Conservation (phyloP, 2,888 invertebrate species). For the Parnassius glacialis region DNA sequence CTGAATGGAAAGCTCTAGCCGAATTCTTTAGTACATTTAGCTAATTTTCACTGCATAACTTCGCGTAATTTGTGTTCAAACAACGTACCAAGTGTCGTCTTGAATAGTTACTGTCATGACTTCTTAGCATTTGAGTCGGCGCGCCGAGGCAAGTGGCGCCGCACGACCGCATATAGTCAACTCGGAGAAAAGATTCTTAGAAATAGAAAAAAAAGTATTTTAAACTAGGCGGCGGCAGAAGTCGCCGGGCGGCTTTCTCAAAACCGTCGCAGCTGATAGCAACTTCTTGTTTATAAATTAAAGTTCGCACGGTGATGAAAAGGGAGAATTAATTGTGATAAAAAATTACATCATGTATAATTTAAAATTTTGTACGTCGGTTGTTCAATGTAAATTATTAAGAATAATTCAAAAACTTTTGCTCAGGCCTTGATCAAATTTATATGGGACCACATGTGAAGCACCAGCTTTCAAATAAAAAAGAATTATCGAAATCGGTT, state of each 20-base stretch:
- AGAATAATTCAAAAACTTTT: too few relatives aligned
- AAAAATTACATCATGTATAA: not conserved
- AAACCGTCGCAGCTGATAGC: constrained; percentile 17
- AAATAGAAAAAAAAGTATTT: constrained; percentile 19
- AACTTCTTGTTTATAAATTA: constrained; percentile 1
- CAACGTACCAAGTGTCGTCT: constrained; percentile 1
- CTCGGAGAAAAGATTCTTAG: constrained; percentile 22
- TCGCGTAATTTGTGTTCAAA: not conserved
- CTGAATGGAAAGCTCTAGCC: not conserved
- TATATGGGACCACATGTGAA: too few relatives aligned
- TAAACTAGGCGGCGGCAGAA: constrained; percentile 17
- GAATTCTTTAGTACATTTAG: not conserved
- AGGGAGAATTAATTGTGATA: constrained; percentile 3
- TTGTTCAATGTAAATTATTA: too few relatives aligned
- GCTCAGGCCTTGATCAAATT: too few relatives aligned
- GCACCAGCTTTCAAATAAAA: too few relatives aligned
- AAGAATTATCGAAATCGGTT: too few relatives aligned
- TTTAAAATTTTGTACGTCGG: too few relatives aligned
- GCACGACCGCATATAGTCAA: constrained; percentile 13
- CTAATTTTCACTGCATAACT: constrained; percentile 12
- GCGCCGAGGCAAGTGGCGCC: constrained; percentile 17
- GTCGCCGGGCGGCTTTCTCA: constrained; percentile 23
- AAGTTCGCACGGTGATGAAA: constrained; percentile 13
- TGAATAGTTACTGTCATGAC: constrained; percentile 1
- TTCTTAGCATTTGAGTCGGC: not conserved